Evolutionary conservation across 2,888 invertebrate genomes (phyloP).

Genomic region (Tenthredo distinguenda): DNA sequence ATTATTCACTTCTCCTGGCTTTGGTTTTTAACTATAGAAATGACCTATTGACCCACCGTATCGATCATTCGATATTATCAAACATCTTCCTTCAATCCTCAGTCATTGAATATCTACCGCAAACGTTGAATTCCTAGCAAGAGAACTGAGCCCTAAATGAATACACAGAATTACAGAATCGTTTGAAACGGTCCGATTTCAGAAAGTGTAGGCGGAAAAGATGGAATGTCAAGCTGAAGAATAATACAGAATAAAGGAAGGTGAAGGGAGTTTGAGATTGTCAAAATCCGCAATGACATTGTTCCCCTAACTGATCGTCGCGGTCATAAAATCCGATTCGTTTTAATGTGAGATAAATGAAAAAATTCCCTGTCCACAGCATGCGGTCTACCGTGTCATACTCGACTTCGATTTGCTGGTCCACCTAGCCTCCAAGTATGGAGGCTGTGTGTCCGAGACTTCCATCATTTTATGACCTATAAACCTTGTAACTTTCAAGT

Average conservation of each 20-base stretch:
- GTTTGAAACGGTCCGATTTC: not conserved
- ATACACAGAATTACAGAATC: not conserved
- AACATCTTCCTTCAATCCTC: not conserved
- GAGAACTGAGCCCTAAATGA: not conserved
- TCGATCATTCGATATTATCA: not conserved
- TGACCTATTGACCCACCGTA: not conserved
- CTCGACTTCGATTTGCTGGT: constrained; percentile 14
- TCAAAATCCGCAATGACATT: constrained; percentile 56
- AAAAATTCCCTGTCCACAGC: constrained; percentile 61
- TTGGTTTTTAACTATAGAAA: constrained; percentile 5
- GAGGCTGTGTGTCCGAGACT: not conserved
- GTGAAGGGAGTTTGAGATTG: not conserved
- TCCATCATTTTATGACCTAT: constrained; percentile 64
- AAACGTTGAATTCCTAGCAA: not conserved
- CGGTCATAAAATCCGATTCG: constrained; percentile 53
- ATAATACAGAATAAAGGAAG: not conserved
- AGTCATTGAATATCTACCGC: not conserved
- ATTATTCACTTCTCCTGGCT: constrained; percentile 10
- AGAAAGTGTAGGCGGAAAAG: not conserved
- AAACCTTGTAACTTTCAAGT: constrained; percentile 59
- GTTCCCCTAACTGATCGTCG: constrained; percentile 58
- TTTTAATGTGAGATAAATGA: constrained; percentile 63
- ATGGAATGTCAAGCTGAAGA: not conserved
- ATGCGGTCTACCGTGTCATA: constrained; percentile 58
- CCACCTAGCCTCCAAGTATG: not conserved